phyloP scores from a whole-genome alignment of 1,140 invertebrate species.

The Drosophila asahinai region DNA sequence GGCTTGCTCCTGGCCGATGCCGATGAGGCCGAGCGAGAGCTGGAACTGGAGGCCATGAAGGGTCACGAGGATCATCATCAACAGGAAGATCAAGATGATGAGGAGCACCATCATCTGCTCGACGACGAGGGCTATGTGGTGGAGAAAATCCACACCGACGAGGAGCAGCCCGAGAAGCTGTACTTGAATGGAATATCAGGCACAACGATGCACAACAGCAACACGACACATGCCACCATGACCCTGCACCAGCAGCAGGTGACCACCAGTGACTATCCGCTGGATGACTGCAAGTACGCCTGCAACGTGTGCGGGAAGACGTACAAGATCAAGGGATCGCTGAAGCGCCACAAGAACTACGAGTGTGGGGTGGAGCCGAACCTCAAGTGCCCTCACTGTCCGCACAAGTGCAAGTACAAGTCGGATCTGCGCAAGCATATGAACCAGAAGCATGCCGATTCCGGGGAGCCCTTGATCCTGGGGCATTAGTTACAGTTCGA shows the following conservation, averaged over 20 bases:
- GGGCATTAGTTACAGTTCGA: conserved; percentile 5
- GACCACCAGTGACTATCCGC: conserved; percentile 38
- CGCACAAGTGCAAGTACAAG: conserved; percentile 84
- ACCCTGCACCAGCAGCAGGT: conserved; percentile 61
- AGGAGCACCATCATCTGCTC: conserved; percentile 29
- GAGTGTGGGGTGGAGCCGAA: conserved; percentile 88
- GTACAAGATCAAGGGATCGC: conserved; percentile 87
- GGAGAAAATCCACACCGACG: conserved; percentile 33
- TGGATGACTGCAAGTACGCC: conserved; percentile 81
- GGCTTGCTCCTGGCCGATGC: conserved; percentile 66
- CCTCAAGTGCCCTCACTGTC: conserved; percentile 78
- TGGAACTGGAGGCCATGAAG: conserved; percentile 67
- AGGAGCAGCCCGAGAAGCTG: conserved; percentile 47
- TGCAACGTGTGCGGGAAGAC: conserved; percentile 87
- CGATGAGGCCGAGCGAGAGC: conserved; percentile 66
- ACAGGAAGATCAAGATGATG: conserved; percentile 41
- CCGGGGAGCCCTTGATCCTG: conserved; percentile 44
- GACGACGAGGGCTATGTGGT: conserved; percentile 52
- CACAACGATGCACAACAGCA: conserved; percentile 31
- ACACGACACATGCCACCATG: conserved; percentile 38
- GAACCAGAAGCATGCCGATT: conserved; percentile 77
- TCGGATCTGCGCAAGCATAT: conserved; percentile 83
- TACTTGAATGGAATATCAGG: conserved; percentile 58
- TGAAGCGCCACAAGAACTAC: conserved; percentile 87
- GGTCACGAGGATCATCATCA: conserved; percentile 31